phyloP scores from a whole-genome alignment of 2,888 invertebrate genomes.

The Taenaris catops region DNA sequence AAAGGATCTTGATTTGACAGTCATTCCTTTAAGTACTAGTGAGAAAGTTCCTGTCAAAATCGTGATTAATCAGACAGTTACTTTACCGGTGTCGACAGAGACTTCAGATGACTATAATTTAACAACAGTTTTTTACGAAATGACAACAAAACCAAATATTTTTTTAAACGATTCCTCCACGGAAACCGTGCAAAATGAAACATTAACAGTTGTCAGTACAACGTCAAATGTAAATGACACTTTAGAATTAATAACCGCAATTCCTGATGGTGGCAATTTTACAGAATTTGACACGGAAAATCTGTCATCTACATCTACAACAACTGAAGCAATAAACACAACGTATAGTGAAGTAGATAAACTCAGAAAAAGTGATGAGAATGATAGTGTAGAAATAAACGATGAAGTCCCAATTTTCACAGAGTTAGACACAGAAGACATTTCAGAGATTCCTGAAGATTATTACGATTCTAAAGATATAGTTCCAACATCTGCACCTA shows the following conservation, averaged over 20 bases:
- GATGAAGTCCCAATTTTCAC: constrained; percentile 55
- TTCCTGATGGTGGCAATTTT: background rate
- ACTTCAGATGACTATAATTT: constrained; percentile 32
- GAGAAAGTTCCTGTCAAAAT: constrained; percentile 35
- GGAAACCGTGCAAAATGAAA: constrained; percentile 12
- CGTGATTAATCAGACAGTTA: constrained; percentile 47
- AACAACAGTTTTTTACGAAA: constrained; percentile 30
- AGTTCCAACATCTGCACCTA: constrained; percentile 59
- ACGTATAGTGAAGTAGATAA: too few relatives aligned
- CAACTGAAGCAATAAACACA: too few relatives aligned
- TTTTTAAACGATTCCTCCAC: constrained; percentile 15
- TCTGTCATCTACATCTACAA: too few relatives aligned
- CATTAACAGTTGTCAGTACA: background rate
- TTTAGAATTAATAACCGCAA: background rate
- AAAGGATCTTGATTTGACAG: constrained; percentile 54
- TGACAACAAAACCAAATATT: constrained; percentile 24
- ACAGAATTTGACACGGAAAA: background rate
- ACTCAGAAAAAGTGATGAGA: constrained; percentile 2
- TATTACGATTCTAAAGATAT: constrained; percentile 67
- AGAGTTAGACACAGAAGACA: constrained; percentile 52
- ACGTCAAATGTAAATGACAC: constrained; percentile 2
- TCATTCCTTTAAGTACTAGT: constrained; percentile 58
- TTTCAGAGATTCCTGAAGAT: constrained; percentile 59
- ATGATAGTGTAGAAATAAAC: constrained; percentile 32
- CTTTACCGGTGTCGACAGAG: constrained; percentile 45